Base-by-base conservation (phyloP, 2,888 invertebrate species). In the Loripinus fragilis region DNA sequence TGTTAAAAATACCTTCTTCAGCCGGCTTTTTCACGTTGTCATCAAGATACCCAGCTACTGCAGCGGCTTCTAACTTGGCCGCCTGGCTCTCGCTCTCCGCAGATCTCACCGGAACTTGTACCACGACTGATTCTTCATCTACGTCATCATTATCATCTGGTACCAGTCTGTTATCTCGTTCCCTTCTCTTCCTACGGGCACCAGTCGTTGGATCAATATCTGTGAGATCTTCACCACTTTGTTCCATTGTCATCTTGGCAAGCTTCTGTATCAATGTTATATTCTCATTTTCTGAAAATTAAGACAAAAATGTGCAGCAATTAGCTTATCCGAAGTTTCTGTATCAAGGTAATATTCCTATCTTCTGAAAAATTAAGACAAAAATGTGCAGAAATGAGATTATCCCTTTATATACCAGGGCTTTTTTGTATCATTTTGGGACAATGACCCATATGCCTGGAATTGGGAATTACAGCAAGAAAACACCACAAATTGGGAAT, bases 161-260 rank as follows among this genome's bases (percentile, higher is more conserved):
- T 33, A 60, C 2, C 17, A 33, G 5, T 60, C 50, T 33, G 17
- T 69, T 69, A 28, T 48, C 69, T 28, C 2, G 41, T 20, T 25
- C 15, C 10, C 3, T 38, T 25, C 5, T 48, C 42, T 74, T 72
- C 55, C 64, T 74, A 3, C 71, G 23, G 17, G 91, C 91, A 0
- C 92, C 92, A 7, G 92, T 91, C 25, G 84, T 80, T 0, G 91
- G 91, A 75, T 91, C 89, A 28, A 92, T 81, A 38, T 87, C 85
- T 5, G 77, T 78, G 25, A 90, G 76, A 52, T 88, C 88, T 35
- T 83, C 80, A 5, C 90, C 92, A 33, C 86, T 84, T 68, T 89
- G 86, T 15, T 74, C 65, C 71, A 89, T 83, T 0, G 90, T 89
- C 71, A 91, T 79, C 68, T 85, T 78, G 28, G 91, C 91, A 48